These are phyloP conservation scores for Athene noctua DNA, from an alignment of 2,113 vertebrate species.

Conservation along the genomic window DNA sequence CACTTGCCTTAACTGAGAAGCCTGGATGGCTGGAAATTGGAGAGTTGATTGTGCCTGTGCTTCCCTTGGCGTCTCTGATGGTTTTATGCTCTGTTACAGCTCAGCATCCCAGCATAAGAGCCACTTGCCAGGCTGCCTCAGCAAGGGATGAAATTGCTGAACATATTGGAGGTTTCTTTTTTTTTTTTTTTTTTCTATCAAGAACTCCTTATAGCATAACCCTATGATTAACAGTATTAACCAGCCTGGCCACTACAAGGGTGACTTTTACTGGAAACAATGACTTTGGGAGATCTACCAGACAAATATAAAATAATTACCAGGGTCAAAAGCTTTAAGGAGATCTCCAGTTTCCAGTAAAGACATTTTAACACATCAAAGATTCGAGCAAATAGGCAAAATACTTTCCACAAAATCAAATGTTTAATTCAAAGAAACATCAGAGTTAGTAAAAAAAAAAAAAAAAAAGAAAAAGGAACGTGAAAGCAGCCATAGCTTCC, in stretches of 20 bases:
- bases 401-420: background rate
- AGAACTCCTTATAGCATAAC: background rate
- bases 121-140: conserved; percentile 1
- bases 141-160: background rate
- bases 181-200: background rate
- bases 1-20: background rate
- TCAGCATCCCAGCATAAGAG: background rate
- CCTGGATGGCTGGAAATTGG: background rate
- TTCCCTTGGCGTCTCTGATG: background rate
- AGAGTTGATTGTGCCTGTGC: background rate
- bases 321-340: background rate
- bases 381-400: background rate
- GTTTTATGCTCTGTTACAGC: background rate
- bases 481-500: background rate
- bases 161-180: background rate
- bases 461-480: background rate
- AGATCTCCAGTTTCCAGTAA: background rate
- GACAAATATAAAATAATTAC: background rate
- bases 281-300: background rate
- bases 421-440: background rate
- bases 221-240: background rate
- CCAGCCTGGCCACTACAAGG: background rate
- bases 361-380: background rate
- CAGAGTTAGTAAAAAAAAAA: background rate
- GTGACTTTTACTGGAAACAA: background rate